phyloP scores from a whole-genome alignment of 2,113 vertebrate genomes.

The Podiceps cristatus region DNA sequence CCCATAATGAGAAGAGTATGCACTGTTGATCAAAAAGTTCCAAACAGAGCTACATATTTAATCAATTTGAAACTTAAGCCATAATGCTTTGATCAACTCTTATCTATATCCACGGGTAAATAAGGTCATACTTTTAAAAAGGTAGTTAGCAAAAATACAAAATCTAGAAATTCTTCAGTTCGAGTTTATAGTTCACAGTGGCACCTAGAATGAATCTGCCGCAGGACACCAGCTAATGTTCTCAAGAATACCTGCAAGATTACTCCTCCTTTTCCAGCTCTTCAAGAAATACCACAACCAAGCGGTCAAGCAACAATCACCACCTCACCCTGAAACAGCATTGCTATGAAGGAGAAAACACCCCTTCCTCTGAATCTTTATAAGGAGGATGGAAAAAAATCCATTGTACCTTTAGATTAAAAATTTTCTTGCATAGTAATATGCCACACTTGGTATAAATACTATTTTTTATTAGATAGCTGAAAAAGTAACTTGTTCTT shows the following conservation, averaged over 20 bases:
- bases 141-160: neutral
- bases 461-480: neutral
- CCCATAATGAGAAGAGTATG: neutral
- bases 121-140: neutral
- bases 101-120: neutral
- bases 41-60: neutral
- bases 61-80: neutral
- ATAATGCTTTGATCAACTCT: neutral
- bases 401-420: neutral
- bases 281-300: neutral
- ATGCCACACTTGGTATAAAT: neutral
- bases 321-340: neutral
- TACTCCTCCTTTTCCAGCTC: neutral
- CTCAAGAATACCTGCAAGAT: neutral
- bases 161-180: neutral
- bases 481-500: neutral
- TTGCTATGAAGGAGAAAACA: neutral
- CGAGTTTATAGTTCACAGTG: neutral
- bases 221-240: neutral
- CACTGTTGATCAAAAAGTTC: neutral
- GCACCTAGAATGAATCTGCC: neutral
- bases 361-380: neutral
- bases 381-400: neutral
- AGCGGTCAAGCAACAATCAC: neutral
- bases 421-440: neutral